Conservation (phyloP, 1,140 invertebrate genomes). For the Trialeurodes vaporariorum region DNA sequence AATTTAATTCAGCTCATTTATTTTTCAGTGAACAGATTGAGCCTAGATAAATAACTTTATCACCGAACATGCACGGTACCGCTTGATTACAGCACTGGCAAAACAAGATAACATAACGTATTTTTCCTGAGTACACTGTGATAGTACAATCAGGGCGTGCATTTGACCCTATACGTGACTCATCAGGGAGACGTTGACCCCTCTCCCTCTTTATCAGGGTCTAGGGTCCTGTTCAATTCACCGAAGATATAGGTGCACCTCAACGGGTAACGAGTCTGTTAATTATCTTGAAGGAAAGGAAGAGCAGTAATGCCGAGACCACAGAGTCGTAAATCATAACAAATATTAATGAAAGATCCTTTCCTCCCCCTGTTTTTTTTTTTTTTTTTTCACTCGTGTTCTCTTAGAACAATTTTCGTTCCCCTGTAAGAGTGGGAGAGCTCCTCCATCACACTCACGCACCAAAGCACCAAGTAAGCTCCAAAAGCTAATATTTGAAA, state of each 20-base stretch:
- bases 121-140: too few relatives aligned
- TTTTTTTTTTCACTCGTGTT: too few relatives aligned
- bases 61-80: too few relatives aligned
- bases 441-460: neutral
- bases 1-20: too few relatives aligned
- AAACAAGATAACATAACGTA: too few relatives aligned
- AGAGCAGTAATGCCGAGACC: too few relatives aligned
- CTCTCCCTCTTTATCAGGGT: neutral
- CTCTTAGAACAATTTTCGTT: neutral
- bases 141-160: neutral
- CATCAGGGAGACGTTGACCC: neutral
- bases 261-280: neutral
- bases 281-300: neutral
- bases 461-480: neutral
- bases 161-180: neutral
- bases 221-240: too few relatives aligned
- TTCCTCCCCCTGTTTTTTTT: neutral
- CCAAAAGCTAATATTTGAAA: neutral
- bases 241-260: too few relatives aligned
- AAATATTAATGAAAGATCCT: neutral
- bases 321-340: neutral
- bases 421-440: neutral
- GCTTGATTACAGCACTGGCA: too few relatives aligned
- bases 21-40: too few relatives aligned
- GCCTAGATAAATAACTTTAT: too few relatives aligned